Evolutionary conservation across 2,797 vertebrate genomes (phyloP).

Genomic region (Hydrocynus forskahlii): DNA sequence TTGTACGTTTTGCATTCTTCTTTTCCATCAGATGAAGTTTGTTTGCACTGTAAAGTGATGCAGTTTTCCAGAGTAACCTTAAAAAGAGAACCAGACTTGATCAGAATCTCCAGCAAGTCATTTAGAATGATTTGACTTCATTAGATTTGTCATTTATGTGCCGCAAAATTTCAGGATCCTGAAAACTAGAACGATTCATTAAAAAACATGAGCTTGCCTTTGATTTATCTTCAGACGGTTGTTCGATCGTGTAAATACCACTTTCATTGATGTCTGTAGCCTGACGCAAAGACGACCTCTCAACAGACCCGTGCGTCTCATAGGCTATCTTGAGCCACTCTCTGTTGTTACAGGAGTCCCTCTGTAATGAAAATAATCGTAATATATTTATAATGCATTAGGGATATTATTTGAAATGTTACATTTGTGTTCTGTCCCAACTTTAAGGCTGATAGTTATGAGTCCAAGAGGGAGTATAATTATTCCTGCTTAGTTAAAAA

Average conservation of each 20-base stretch:
- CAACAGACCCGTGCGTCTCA: slow-evolving; percentile 87
- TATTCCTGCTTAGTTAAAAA: too few species aligned
- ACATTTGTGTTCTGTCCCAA: too few species aligned
- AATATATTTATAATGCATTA: too few species aligned
- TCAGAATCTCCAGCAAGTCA: not conserved
- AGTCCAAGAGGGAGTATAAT: too few species aligned
- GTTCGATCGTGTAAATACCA: slow-evolving; percentile 77
- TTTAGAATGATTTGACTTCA: not conserved
- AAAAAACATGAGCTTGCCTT: too few species aligned
- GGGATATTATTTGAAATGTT: too few species aligned
- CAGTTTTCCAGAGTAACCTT: slow-evolving; percentile 74
- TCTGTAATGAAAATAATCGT: slow-evolving; percentile 56
- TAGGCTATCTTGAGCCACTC: slow-evolving; percentile 85
- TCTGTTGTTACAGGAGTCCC: slow-evolving; percentile 73
- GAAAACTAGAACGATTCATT: not conserved
- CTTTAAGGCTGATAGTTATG: too few species aligned
- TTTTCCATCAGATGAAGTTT: slow-evolving; percentile 12
- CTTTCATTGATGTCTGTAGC: slow-evolving; percentile 83
- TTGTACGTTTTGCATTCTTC: slow-evolving; percentile 62
- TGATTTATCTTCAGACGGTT: slow-evolving; percentile 39
- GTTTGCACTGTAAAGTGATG: slow-evolving; percentile 63
- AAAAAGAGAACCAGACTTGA: not conserved
- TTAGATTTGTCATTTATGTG: too few species aligned
- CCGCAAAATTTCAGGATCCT: too few species aligned
- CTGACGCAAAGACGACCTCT: slow-evolving; percentile 82